Evolutionary conservation across 2,888 invertebrate species (phyloP).

Genomic region (Platycheirus rosarum): DNA sequence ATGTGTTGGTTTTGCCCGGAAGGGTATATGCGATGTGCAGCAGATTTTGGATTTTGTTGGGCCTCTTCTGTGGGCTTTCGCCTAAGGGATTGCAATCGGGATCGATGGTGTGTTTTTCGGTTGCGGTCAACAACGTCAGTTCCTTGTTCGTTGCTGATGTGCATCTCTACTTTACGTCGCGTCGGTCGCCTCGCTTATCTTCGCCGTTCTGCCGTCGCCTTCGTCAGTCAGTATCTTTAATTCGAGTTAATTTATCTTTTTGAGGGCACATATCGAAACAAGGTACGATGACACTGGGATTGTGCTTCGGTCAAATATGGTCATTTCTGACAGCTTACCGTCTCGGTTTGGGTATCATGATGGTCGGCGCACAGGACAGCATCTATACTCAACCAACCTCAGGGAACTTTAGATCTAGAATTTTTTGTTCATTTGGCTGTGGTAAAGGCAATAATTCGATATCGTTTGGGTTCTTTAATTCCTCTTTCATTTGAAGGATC

Average conservation of each 20-base stretch:
- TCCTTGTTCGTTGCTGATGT: constrained; percentile 20
- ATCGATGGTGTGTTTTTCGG: constrained; percentile 59
- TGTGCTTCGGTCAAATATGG: constrained; percentile 68
- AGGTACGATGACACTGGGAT: constrained; percentile 68
- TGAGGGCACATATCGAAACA: constrained; percentile 69
- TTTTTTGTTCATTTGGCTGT: constrained; percentile 24
- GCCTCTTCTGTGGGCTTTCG: constrained; percentile 16
- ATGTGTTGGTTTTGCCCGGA: constrained; percentile 73
- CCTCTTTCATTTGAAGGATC: constrained; percentile 55
- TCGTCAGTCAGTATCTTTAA: constrained; percentile 58
- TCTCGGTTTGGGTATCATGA: constrained; percentile 61
- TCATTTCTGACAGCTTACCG: constrained; percentile 71
- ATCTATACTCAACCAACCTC: background rate
- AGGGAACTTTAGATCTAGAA: constrained; percentile 41
- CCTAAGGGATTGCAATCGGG: constrained; percentile 8
- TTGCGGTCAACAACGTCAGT: constrained; percentile 51
- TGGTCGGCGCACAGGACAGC: constrained; percentile 29
- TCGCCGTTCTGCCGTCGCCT: constrained; percentile 1
- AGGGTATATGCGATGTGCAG: constrained; percentile 55
- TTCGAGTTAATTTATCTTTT: constrained; percentile 73
- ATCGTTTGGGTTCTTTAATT: constrained; percentile 24
- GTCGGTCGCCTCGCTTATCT: background rate
- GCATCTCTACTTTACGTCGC: background rate
- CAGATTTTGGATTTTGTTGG: constrained; percentile 50
- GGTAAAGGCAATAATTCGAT: constrained; percentile 45